Conservation (phyloP, 2,113 vertebrate species). For the Pomatorhinus ruficollis region DNA sequence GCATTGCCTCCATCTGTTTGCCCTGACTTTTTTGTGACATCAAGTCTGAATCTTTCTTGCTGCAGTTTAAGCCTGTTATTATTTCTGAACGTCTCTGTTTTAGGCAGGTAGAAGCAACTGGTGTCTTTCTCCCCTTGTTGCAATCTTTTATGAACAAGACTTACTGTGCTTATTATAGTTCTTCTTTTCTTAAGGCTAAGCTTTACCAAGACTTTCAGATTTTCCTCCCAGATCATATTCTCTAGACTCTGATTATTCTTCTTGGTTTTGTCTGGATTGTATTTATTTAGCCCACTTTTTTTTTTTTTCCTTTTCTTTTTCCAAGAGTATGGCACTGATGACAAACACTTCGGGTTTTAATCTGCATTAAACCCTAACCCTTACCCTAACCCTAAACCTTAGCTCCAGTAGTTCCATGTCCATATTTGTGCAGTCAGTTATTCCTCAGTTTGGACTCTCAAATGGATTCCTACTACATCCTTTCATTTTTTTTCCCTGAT, state of each 20-base stretch:
- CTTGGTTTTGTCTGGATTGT: neutral
- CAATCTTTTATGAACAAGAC: neutral
- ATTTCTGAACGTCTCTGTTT: neutral
- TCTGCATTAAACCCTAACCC: neutral
- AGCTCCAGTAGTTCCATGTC: slow-evolving; percentile 8
- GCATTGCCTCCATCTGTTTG: neutral
- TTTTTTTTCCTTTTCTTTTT: neutral
- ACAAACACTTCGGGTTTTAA: slow-evolving; percentile 21
- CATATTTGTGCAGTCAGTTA: slow-evolving; percentile 35
- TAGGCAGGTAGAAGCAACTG: neutral
- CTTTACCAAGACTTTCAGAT: neutral
- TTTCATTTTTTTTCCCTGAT: neutral
- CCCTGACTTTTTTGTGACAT: neutral
- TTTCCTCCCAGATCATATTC: neutral
- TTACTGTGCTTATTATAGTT: neutral
- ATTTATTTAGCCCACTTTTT: neutral
- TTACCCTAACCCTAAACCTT: neutral
- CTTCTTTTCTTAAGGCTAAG: neutral
- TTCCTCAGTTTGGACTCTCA: neutral
- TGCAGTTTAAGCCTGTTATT: neutral
- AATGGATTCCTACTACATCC: neutral
- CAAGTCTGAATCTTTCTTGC: neutral
- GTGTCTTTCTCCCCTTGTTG: neutral
- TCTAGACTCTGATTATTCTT: neutral
- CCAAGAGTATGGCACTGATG: neutral